Percentiles rank a stretch among this genome's conserved stretches.
Evolutionary conservation across 23 tunicate species (phyloP).

Genomic region (Diplosoma virens): DNA sequence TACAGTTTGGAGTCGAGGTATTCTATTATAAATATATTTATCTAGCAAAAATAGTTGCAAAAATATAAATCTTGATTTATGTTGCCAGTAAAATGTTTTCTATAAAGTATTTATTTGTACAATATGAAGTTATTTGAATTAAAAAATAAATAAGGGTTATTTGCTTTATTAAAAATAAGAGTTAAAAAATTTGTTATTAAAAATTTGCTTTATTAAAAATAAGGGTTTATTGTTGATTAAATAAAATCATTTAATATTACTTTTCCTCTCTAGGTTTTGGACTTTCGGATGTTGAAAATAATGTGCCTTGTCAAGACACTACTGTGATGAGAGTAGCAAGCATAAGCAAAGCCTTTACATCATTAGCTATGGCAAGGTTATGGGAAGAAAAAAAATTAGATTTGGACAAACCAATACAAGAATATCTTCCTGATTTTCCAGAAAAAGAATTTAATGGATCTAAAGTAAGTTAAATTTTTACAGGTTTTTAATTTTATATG

Average conservation of each 20-base stretch:
- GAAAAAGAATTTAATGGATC: conserved; percentile 29
- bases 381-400: conserved; percentile 53
- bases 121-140: no score
- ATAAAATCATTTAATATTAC: no score
- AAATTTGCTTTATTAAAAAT: no score
- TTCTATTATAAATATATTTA: no score
- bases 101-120: no score
- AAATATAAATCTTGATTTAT: no score
- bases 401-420: conserved; percentile 51
- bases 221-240: no score
- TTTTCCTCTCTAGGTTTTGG: conserved; percentile 73
- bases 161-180: no score
- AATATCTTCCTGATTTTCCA: conserved; percentile 73
- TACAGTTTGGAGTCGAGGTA: conserved; percentile 70
- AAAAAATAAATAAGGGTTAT: no score
- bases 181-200: no score
- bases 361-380: conserved; percentile 45
- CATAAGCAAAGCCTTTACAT: conserved; percentile 74
- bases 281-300: conserved; percentile 66
- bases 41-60: no score
- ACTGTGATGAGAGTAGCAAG: conserved; percentile 84
- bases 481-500: neutral
- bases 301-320: conserved; percentile 41
- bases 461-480: conserved; percentile 14
- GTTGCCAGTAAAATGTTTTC: no score